These are phyloP conservation scores for Epistrophe eligans DNA, from an alignment of 2,888 invertebrate species.

Conservation along the genomic window DNA sequence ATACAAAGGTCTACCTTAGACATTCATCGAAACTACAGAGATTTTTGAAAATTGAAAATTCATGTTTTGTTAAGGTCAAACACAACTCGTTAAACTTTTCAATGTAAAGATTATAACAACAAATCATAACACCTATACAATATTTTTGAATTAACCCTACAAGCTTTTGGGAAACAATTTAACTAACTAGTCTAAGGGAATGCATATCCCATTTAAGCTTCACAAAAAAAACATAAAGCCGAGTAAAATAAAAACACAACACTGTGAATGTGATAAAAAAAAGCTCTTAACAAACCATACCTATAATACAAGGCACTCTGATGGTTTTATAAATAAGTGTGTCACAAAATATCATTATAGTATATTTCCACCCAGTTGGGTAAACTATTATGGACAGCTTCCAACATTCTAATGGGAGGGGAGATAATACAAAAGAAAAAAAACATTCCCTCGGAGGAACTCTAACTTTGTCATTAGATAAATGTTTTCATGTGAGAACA, in stretches of 20 bases:
- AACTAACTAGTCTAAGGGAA: not conserved
- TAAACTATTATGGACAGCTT: constrained; percentile 33
- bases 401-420: not conserved
- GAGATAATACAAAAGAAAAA: not conserved
- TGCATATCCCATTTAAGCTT: not conserved
- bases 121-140: not conserved
- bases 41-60: too few species aligned
- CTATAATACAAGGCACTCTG: not conserved
- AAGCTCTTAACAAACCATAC: not conserved
- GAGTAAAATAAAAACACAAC: not conserved
- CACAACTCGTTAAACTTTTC: not conserved
- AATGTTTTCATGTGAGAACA: constrained; percentile 26
- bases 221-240: not conserved
- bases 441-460: not conserved
- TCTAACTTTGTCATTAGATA: constrained; percentile 29
- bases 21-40: too few species aligned
- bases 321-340: constrained; percentile 23
- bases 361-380: not conserved
- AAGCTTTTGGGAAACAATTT: not conserved
- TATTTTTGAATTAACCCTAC: not conserved
- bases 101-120: not conserved
- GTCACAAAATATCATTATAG: constrained; percentile 7
- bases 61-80: not conserved
- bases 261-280: not conserved
- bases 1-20: too few species aligned